Conservation (phyloP, 2,113 vertebrate genomes). For the Ptilonorhynchus violaceus region DNA sequence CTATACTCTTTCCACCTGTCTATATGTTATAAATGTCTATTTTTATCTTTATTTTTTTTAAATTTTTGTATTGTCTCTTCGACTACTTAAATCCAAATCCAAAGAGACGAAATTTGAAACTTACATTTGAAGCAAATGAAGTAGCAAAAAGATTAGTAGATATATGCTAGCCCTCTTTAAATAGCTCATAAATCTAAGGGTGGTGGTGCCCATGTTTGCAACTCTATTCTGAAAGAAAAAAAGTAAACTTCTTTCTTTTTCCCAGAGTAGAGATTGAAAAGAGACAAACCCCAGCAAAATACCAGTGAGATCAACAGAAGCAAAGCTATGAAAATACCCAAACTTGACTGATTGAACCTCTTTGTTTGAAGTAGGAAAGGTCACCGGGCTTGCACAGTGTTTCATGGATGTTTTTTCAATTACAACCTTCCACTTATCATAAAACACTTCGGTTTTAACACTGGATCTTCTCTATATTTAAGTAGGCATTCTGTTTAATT, state of each 20-base stretch:
- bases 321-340: neutral
- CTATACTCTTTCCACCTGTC: neutral
- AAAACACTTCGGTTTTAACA: neutral
- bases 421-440: neutral
- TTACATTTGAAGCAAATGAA: neutral
- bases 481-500: neutral
- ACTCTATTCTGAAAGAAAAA: neutral
- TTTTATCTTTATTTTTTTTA: neutral
- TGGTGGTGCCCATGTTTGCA: neutral
- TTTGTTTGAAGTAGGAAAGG: neutral
- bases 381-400: neutral
- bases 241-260: neutral
- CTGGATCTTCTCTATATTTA: neutral
- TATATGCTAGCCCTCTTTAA: neutral
- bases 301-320: neutral
- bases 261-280: neutral
- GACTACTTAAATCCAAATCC: neutral
- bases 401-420: neutral
- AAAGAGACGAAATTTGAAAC: neutral
- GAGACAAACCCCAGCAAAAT: rapidly evolving
- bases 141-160: neutral
- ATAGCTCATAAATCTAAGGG: neutral
- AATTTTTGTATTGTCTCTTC: neutral
- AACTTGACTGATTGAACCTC: rapidly evolving
- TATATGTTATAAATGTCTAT: neutral